Conservation (phyloP, 2,797 vertebrate species). For the Nannoperca australis region DNA sequence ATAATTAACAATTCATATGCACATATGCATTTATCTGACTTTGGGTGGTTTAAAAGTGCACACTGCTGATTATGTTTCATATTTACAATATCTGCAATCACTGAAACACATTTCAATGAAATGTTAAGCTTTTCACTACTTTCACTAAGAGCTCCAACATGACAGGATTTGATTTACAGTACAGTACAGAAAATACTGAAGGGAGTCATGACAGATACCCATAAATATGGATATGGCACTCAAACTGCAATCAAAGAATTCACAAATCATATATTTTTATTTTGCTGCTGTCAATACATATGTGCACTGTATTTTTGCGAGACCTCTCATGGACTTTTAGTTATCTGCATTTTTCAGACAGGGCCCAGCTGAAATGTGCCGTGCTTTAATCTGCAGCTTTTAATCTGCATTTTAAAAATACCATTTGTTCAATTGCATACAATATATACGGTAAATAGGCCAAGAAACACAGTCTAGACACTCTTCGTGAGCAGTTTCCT, state of each 20-base stretch:
- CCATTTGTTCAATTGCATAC: constrained; percentile 36
- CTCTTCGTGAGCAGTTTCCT: constrained; percentile 47
- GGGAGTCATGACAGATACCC: constrained; percentile 57
- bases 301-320: constrained; percentile 29
- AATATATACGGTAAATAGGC: constrained; percentile 54
- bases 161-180: constrained; percentile 67
- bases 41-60: background rate
- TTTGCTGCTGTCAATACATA: constrained; percentile 55
- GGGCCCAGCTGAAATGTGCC: constrained; percentile 10
- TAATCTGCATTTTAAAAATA: constrained; percentile 27
- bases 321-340: constrained; percentile 14
- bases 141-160: constrained; percentile 53
- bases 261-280: constrained; percentile 72
- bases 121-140: constrained; percentile 54
- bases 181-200: constrained; percentile 53
- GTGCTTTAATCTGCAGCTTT: constrained; percentile 24
- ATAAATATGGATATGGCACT: constrained; percentile 75
- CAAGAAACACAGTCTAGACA: constrained; percentile 41
- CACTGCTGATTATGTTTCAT: constrained; percentile 2
- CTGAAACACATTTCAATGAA: constrained; percentile 40
- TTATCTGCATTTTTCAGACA: constrained; percentile 42
- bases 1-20: background rate
- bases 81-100: constrained; percentile 42
- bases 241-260: constrained; percentile 73
- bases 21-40: background rate